Base-by-base conservation (phyloP, 2,113 vertebrate species). In the Cottus gobio region DNA sequence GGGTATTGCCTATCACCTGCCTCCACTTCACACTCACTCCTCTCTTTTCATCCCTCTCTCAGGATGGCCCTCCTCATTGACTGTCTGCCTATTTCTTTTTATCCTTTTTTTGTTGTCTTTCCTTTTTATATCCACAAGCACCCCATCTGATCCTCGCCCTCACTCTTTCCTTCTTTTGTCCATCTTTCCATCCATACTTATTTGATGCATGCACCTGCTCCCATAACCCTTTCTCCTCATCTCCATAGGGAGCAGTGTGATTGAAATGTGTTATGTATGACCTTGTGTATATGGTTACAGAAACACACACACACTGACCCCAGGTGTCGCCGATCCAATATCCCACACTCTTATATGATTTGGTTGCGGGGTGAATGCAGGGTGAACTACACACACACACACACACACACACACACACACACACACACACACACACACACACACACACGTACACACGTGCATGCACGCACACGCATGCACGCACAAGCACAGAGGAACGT, bases 201-300 rank as follows among this genome's bases (percentile, higher is more conserved):
- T 74, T 88, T 77, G 28, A 46, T 79, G 61, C 44, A 58, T 80
- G 58, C 87, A 92, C 87, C 87, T 87, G 80, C 79, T 83, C 80
- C 86, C 66, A n/a, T 54, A 77, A 71, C 37, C 80, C 74, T 54
- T 26, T 69, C 28, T 57, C 71, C 76, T 83, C 71, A 58, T 86
- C 79, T 83, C 78, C 79, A 75, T 84, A 63, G 81, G 64, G 75
- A 83, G 15, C 16, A 60, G 61, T 69, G 83, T 48, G 77, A 89
- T 91, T 86, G 87, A 87, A 90, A 88, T 88, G 74, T 81, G 83
- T 90, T 84, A 80, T 90, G 84, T 66, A 86, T 85, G 88, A 87
- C 82, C 81, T 70, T 79, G 78, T 67, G 82, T 77, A 65, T 84
- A 60, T 65, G 34, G 72, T 46, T 81, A 63, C 67, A 57, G 54